phyloP scores from a whole-genome alignment of 35 echinoderm and acorn worm species.

The Apostichopus parvimensis region DNA sequence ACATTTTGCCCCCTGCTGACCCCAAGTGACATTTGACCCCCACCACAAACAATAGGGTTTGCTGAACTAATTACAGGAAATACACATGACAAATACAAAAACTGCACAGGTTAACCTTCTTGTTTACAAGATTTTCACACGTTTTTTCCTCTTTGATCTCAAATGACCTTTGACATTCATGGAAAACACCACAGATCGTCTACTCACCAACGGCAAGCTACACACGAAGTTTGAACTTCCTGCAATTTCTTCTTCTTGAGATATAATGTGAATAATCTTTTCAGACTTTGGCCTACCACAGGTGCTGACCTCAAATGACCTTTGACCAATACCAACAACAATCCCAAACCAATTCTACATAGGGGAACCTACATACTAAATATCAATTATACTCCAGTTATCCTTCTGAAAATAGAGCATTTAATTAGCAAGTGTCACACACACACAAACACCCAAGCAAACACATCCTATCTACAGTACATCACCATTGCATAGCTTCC shows the following conservation, averaged over 20 bases:
- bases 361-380: background rate
- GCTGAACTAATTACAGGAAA: no score
- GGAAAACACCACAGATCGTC: background rate
- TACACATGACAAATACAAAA: no score
- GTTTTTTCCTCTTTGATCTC: no score
- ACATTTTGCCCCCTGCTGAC: background rate
- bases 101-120: no score
- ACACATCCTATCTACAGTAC: background rate
- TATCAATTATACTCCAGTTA: background rate
- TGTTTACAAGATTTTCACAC: no score
- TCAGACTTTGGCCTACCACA: background rate
- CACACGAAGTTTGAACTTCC: background rate
- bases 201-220: background rate
- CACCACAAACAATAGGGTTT: background rate
- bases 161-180: no score
- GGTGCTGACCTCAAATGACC: background rate
- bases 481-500: background rate
- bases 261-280: no score
- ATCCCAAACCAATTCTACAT: background rate
- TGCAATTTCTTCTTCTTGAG: background rate
- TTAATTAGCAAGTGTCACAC: background rate
- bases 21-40: background rate
- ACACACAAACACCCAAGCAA: background rate
- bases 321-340: background rate
- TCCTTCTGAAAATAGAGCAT: background rate